Evolutionary conservation across 64 coral and sea anemone genomes (phyloP), one percentile per base, ranked within the genome.

Genomic region (Orbicella faveolata): DNA sequence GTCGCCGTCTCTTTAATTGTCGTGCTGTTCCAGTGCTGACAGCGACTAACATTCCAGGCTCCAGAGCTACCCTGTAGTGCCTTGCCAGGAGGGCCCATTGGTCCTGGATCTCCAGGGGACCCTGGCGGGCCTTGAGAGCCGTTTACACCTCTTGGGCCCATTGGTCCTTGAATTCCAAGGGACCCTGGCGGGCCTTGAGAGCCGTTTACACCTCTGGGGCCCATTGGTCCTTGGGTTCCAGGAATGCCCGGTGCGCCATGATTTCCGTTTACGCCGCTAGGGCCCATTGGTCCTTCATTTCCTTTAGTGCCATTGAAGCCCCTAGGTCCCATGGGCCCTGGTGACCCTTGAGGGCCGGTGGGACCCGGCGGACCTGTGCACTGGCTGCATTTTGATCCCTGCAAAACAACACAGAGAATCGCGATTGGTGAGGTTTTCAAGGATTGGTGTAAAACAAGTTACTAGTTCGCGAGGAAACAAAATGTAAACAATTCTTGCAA

Each of bases 111-210:
- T 1, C 87, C 87, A 36, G 30, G 87, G 25, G 34, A 10, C 25
- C 87, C 87, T 37, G 53, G 72, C 77, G 6, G 52, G 35, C 87
- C 87, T 11, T 61, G 73, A 61, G 87, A 76, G 34, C 87, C 87
- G 10, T 76, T 78, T 6, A 88, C 1, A 17, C 87, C 72, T 20
- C 74, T 76, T 3, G 52, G 57, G 19, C 74, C 74, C 52, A 59
- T 19, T 34, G 51, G 51, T 19, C 87, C 87, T 54, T 34, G 39
- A 66, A 34, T 25, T 1, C 87, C 87, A 36, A 17, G 87, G 25
- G 34, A 10, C 25, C 87, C 87, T 37, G 53, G 72, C 77, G 6
- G 52, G 35, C 87, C 87, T 11, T 61, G 73, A 61, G 87, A 76
- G 34, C 87, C 87, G 10, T 76, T 78, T 6, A 88, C 1, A 17